Conservation (phyloP, 2,797 vertebrate species). For the Pagetopsis macropterus region DNA sequence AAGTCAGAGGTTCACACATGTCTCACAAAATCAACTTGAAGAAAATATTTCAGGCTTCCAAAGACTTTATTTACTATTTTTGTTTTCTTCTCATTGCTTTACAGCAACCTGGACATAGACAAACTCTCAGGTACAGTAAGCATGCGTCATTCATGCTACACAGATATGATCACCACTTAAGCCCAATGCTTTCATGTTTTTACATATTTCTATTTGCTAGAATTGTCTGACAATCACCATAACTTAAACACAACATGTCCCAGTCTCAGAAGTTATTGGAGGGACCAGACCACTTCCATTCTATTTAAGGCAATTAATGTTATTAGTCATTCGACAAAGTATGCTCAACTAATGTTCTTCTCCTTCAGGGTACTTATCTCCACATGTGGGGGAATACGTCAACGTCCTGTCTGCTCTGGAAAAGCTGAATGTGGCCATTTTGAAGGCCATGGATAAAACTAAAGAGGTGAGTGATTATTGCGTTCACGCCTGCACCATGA, state of each 20-base stretch:
- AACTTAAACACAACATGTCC: neutral
- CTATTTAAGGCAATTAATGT: neutral
- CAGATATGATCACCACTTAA: neutral
- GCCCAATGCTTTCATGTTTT: neutral
- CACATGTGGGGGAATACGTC: constrained; percentile 90
- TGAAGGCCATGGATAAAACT: constrained; percentile 95
- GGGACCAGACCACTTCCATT: neutral
- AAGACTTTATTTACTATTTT: constrained; percentile 20
- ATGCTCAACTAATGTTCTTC: constrained; percentile 2
- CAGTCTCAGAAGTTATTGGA: neutral
- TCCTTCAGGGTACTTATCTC: constrained; percentile 89
- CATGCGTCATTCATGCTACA: neutral
- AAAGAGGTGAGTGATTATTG: constrained; percentile 85
- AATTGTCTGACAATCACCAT: neutral
- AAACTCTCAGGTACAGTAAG: constrained; percentile 79
- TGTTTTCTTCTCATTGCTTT: constrained; percentile 35
- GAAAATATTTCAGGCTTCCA: neutral
- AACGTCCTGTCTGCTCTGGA: constrained; percentile 92
- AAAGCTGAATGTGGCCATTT: constrained; percentile 89
- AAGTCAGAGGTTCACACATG: neutral
- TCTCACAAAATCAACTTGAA: neutral
- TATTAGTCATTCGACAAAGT: neutral
- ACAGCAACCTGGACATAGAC: constrained; percentile 82
- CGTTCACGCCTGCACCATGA: neutral
- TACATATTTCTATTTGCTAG: neutral